Evolutionary conservation across 2,888 invertebrate species (phyloP).

Genomic region (Pseudolycoriella hygida): DNA sequence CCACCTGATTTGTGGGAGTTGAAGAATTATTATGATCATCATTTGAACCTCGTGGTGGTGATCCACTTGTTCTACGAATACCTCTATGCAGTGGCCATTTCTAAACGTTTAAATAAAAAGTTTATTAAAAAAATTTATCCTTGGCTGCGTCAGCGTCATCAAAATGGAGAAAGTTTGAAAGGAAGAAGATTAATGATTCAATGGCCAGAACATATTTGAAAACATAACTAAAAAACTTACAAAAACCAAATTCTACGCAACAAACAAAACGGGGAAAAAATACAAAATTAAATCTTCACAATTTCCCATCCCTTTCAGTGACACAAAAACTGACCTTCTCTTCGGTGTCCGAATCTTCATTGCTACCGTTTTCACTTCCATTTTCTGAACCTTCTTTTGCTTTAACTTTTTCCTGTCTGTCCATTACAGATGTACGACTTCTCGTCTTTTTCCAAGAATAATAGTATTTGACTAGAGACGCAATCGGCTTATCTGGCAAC

Average conservation of each 20-base stretch:
- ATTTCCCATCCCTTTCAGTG: too few relatives aligned
- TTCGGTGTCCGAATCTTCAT: slow-evolving; percentile 75
- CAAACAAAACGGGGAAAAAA: too few relatives aligned
- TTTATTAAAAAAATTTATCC: not conserved
- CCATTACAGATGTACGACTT: slow-evolving; percentile 85
- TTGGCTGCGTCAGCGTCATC: not conserved
- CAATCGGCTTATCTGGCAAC: slow-evolving; percentile 94
- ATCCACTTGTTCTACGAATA: slow-evolving; percentile 52
- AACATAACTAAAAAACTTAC: too few relatives aligned
- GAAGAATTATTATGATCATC: slow-evolving; percentile 22
- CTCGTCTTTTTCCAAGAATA: slow-evolving; percentile 97
- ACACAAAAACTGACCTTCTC: slow-evolving; percentile 54
- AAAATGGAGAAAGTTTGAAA: not conserved
- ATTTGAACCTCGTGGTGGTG: slow-evolving; percentile 33
- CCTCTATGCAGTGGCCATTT: slow-evolving; percentile 69
- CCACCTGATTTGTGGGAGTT: slow-evolving; percentile 25
- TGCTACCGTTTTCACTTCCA: slow-evolving; percentile 66
- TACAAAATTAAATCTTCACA: too few relatives aligned
- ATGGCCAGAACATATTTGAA: too few relatives aligned
- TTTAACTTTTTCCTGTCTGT: slow-evolving; percentile 48
- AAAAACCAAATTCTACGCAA: too few relatives aligned
- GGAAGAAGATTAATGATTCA: too few relatives aligned
- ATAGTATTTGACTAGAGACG: slow-evolving; percentile 90
- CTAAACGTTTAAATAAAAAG: slow-evolving; percentile 27
- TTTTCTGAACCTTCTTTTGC: slow-evolving; percentile 48